Conservation (phyloP, 2,113 vertebrate species). For the Oxyura jamaicensis region DNA sequence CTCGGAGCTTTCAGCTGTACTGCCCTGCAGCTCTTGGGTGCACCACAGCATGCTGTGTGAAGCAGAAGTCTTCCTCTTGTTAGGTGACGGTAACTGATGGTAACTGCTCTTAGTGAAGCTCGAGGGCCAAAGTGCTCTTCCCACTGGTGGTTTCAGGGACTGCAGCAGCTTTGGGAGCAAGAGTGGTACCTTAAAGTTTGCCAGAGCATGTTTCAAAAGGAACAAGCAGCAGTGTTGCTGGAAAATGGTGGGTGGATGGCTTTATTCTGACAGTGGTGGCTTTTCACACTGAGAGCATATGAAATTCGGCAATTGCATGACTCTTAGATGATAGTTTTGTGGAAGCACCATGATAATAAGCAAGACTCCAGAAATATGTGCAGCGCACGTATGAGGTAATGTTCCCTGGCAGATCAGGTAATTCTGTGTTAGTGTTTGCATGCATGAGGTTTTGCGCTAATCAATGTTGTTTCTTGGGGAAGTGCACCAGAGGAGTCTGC, state of each 20-base stretch:
- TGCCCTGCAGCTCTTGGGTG: neutral
- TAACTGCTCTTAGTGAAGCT: neutral
- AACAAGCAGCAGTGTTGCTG: neutral
- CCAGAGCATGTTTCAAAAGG: neutral
- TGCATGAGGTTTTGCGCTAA: neutral
- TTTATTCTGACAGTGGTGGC: neutral
- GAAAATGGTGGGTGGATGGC: neutral
- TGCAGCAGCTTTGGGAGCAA: neutral
- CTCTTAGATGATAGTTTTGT: neutral
- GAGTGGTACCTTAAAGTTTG: neutral
- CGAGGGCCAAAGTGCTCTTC: neutral
- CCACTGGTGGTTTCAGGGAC: neutral
- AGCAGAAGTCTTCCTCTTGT: neutral
- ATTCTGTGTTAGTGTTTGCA: neutral
- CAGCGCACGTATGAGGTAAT: accelerated
- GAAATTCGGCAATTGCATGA: accelerated
- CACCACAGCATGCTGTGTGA: neutral
- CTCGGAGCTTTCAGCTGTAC: neutral
- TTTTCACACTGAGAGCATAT: neutral
- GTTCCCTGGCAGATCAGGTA: neutral
- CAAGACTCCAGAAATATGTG: accelerated
- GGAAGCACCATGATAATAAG: neutral
- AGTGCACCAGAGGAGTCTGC: neutral
- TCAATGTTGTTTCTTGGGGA: accelerated
- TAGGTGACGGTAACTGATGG: neutral